Evolutionary conservation across 1,140 invertebrate species (phyloP).

Genomic region (Euwallacea similis): DNA sequence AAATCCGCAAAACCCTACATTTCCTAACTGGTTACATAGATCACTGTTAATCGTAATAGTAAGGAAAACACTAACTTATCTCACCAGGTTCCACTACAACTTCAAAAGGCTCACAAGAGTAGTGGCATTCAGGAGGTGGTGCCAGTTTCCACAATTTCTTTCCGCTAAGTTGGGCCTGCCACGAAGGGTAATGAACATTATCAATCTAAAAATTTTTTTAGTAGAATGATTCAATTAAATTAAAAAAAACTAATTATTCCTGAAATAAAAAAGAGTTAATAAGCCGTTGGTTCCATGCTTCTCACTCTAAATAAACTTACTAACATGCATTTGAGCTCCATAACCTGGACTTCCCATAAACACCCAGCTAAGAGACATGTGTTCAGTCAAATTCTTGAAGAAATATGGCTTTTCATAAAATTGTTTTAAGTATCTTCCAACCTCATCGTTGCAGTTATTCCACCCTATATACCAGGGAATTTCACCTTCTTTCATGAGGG

Average conservation of each 20-base stretch:
- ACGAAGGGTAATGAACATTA: conserved; percentile 86
- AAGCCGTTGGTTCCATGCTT: background rate
- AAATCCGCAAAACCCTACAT: background rate
- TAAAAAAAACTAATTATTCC: background rate
- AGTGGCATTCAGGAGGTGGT: conserved; percentile 86
- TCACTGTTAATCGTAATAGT: background rate
- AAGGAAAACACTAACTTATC: conserved; percentile 71
- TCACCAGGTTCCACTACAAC: conserved; percentile 81
- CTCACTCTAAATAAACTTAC: conserved; percentile 47
- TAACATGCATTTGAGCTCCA: conserved; percentile 92
- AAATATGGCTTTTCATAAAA: conserved; percentile 89
- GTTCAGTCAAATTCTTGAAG: conserved; percentile 79
- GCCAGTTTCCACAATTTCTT: conserved; percentile 84
- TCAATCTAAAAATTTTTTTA: conserved; percentile 69
- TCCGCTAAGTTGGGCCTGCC: conserved; percentile 91
- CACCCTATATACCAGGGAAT: conserved; percentile 89
- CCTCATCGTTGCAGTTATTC: conserved; percentile 87
- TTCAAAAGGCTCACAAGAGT: conserved; percentile 68
- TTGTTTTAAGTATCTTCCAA: conserved; percentile 71
- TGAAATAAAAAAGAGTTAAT: background rate
- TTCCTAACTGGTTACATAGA: background rate
- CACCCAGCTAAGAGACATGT: conserved; percentile 89
- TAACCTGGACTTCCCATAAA: conserved; percentile 93
- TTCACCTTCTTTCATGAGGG: conserved; percentile 64
- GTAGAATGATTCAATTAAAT: conserved; percentile 10